Evolutionary conservation across 2,888 invertebrate species (phyloP).

Genomic region (Drosophila paranaensis): DNA sequence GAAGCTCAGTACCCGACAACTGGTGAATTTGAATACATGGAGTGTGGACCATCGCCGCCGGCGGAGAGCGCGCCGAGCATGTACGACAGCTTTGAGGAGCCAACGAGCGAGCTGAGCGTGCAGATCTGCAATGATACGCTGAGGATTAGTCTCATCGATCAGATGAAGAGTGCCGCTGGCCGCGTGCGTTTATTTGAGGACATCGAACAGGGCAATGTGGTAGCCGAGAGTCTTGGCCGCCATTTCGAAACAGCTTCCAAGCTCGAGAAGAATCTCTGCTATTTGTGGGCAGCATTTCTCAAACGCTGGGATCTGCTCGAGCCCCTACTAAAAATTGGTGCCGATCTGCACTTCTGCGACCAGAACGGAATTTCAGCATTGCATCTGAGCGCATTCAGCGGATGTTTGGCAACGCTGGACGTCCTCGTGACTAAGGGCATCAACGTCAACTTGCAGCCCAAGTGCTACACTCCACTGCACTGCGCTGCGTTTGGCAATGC

Average conservation of each 20-base stretch:
- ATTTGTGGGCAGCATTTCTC: constrained; percentile 91
- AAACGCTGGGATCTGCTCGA: constrained; percentile 89
- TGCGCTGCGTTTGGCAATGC: constrained; percentile 96
- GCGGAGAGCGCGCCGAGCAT: constrained; percentile 92
- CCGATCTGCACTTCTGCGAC: constrained; percentile 89
- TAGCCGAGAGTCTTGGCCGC: constrained; percentile 86
- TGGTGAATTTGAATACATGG: constrained; percentile 90
- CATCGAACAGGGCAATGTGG: constrained; percentile 89
- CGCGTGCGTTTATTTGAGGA: constrained; percentile 89
- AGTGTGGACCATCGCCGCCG: constrained; percentile 92
- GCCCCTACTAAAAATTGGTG: constrained; percentile 88
- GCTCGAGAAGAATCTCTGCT: constrained; percentile 89
- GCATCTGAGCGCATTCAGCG: constrained; percentile 92
- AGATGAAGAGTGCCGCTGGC: constrained; percentile 89
- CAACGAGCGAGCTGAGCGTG: constrained; percentile 89
- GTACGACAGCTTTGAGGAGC: constrained; percentile 92
- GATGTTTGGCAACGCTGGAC: constrained; percentile 89
- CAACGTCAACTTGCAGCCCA: constrained; percentile 89
- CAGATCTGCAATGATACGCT: constrained; percentile 91
- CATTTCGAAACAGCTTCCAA: constrained; percentile 87
- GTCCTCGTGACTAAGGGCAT: constrained; percentile 89
- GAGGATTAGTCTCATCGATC: constrained; percentile 90
- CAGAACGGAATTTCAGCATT: constrained; percentile 90
- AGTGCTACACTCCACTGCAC: constrained; percentile 93
- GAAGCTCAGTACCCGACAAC: constrained; percentile 89